Evolutionary conservation across 2,797 vertebrate species (phyloP).

Genomic region (Pangasius macronema): DNA sequence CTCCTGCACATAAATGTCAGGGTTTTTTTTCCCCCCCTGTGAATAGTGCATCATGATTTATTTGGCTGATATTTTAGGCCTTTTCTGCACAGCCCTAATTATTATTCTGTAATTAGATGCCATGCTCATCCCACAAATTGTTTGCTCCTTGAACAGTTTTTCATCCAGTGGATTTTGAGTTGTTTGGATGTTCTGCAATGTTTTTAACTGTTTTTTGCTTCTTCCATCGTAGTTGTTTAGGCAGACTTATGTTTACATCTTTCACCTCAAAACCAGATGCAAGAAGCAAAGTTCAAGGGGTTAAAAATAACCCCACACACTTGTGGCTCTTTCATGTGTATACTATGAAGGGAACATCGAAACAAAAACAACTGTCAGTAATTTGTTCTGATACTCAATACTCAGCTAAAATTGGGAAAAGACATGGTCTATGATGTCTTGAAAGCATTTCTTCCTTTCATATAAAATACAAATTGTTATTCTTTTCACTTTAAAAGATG

Average conservation of each 20-base stretch:
- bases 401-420: background rate
- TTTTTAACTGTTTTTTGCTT: background rate
- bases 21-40: background rate
- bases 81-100: background rate
- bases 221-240: background rate
- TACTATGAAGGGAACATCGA: background rate
- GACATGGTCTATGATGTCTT: background rate
- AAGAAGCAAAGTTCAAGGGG: constrained; percentile 7
- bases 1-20: background rate
- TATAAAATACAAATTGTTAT: constrained; percentile 5
- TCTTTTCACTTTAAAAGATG: background rate
- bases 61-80: background rate
- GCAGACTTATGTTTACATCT: background rate
- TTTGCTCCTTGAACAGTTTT: background rate
- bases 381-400: constrained; percentile 1
- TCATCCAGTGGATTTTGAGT: background rate
- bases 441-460: background rate
- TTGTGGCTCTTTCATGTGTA: background rate
- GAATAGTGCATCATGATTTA: background rate
- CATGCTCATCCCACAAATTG: background rate
- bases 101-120: background rate
- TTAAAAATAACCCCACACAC: constrained; percentile 16
- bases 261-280: constrained; percentile 24
- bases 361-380: constrained; percentile 25
- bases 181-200: background rate